These are phyloP conservation scores for Saccostrea cuccullata DNA, from an alignment of 1,140 invertebrate species.

Conservation along the genomic window DNA sequence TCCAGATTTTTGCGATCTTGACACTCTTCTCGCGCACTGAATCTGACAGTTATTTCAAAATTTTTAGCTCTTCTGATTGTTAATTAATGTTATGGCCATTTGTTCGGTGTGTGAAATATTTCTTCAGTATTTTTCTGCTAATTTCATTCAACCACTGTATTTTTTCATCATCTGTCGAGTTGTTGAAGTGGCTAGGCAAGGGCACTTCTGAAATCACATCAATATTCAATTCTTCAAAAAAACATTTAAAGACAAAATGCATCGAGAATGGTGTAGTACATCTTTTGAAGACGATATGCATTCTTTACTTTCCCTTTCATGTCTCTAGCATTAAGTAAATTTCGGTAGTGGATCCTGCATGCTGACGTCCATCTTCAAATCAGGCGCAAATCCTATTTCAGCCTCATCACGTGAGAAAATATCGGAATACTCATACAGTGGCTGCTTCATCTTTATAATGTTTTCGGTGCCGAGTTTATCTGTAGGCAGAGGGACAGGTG, in stretches of 20 bases:
- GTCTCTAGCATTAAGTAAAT: background rate
- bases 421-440: too few species aligned
- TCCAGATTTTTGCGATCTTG: too few species aligned
- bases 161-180: constrained; percentile 17
- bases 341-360: background rate
- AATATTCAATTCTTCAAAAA: constrained; percentile 3
- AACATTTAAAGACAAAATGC: constrained; percentile 37
- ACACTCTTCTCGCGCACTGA: too few species aligned
- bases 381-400: too few species aligned
- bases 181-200: constrained; percentile 21
- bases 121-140: constrained; percentile 8
- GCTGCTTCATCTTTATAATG: too few species aligned
- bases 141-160: constrained; percentile 49
- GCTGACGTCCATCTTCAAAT: too few species aligned
- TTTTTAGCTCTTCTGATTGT: too few species aligned
- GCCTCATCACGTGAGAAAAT: too few species aligned
- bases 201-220: background rate
- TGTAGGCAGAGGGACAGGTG: too few species aligned
- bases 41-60: too few species aligned
- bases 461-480: too few species aligned
- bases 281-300: constrained; percentile 34
- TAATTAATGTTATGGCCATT: too few species aligned
- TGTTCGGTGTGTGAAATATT: background rate
- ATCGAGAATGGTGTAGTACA: constrained; percentile 23
- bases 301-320: constrained; percentile 46